Evolutionary conservation across 1,140 invertebrate genomes (phyloP).

Genomic region (Drosophila willistoni): DNA sequence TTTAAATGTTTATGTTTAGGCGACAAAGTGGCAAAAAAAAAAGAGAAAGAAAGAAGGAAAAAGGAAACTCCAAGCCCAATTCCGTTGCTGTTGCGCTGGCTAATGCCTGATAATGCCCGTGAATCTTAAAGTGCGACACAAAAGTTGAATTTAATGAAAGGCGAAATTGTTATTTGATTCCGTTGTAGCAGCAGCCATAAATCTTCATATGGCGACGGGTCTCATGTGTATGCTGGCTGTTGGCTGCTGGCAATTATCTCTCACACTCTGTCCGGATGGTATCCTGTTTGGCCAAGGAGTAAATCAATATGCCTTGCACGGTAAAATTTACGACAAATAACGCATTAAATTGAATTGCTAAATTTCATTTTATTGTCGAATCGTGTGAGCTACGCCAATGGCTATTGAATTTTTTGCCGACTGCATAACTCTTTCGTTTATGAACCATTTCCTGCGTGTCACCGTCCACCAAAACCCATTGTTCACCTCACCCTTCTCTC

Average conservation of each 20-base stretch:
- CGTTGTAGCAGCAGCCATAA: slow-evolving; percentile 52
- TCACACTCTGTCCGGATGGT: not conserved
- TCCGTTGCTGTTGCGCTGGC: slow-evolving; percentile 15
- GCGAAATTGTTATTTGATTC: slow-evolving; percentile 77
- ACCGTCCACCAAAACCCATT: not conserved
- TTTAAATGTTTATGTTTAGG: slow-evolving; percentile 73
- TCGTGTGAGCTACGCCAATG: slow-evolving; percentile 49
- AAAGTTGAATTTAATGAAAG: slow-evolving; percentile 73
- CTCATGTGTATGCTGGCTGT: slow-evolving; percentile 49
- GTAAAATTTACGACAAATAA: slow-evolving; percentile 73
- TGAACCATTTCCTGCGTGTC: slow-evolving; percentile 71
- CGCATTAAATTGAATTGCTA: slow-evolving; percentile 79
- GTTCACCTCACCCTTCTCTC: not conserved
- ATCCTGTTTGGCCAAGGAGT: slow-evolving; percentile 27
- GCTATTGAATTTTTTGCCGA: slow-evolving; percentile 39
- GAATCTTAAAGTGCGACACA: slow-evolving; percentile 59
- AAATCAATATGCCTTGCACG: slow-evolving; percentile 72
- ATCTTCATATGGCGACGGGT: slow-evolving; percentile 62
- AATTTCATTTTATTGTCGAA: slow-evolving; percentile 77
- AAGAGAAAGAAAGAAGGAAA: not conserved
- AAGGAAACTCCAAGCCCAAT: slow-evolving; percentile 8
- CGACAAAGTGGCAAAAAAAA: slow-evolving; percentile 57
- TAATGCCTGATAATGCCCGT: slow-evolving; percentile 34
- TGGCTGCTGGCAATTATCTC: slow-evolving; percentile 70
- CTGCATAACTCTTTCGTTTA: slow-evolving; percentile 78